Base-by-base conservation (phyloP, 2,797 vertebrate genomes). In the Syndactyla subalaris region DNA sequence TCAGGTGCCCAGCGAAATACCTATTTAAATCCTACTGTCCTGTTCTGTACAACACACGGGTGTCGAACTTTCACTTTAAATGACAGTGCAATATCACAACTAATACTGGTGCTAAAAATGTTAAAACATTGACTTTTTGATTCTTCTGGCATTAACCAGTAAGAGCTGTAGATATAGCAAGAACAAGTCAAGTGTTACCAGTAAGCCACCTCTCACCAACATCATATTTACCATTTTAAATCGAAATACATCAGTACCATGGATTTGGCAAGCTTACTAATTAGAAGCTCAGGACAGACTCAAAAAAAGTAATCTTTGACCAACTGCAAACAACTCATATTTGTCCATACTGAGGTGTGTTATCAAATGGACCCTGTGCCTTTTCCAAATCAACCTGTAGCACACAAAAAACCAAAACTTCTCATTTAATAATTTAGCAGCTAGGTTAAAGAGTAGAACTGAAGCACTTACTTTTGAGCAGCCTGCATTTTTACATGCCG, bases 401-500 rank as follows among this genome's bases (percentile, higher is more conserved):
- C 11, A 48, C 13, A 57, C 0, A 36, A 46, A 12, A 70, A 49
- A 10, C 3, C 9, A 18, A 41, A 89, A 76, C 14, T 10, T 8
- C 3, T 7, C 12, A n/a, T 2, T 24, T 55, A 23, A 29, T 4
- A 71, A 36, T 41, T 62, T 26, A 85, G 45, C 19, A 68, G 34
- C 7, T 41, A 10, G 7, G 34, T 83, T 46, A 62, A 57, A 59
- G 22, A 29, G 41, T 32, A 20, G 29, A 94, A 88, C 30, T 21
- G 23, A 81, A 85, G 24, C 26, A 95, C 66, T 93, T 98, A 99
- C 99, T 98, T 99, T 99, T 43, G 97, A 98, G 96, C 99, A 99
- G 34, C 99, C 99, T 96, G 98, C 98, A 88, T 99, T 99, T 98
- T 99, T 99, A 98, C 99, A 99, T 10, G 97, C 95, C 0, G 99